These are phyloP conservation scores for Meloe dianella DNA, from an alignment of 2,888 invertebrate genomes.

Conservation along the genomic window DNA sequence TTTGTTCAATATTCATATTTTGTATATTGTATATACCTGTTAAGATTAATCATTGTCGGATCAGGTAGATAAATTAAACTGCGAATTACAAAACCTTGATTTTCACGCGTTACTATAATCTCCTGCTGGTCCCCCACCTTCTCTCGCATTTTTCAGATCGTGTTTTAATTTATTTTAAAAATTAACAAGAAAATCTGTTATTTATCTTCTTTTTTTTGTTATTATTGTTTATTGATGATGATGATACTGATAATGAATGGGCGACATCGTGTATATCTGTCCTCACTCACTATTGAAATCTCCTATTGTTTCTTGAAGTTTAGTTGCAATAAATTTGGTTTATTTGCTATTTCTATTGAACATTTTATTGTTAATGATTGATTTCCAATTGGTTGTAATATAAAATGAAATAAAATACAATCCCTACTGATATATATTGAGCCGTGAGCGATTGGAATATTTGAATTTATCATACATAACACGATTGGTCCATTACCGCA, in stretches of 20 bases:
- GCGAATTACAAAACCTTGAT: not conserved
- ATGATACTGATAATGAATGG: constrained; percentile 23
- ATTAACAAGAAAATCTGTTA: not conserved
- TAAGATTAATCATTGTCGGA: not conserved
- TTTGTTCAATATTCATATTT: not conserved
- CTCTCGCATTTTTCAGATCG: not conserved
- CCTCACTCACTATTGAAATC: constrained; percentile 27
- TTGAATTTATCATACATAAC: constrained; percentile 37
- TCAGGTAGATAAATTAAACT: constrained; percentile 3
- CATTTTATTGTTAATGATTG: constrained; percentile 2
- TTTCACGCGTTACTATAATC: not conserved
- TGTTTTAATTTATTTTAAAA: not conserved
- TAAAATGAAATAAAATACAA: not conserved
- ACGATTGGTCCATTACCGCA: constrained; percentile 40
- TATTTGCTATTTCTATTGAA: not conserved
- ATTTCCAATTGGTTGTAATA: not conserved
- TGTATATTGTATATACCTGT: not conserved
- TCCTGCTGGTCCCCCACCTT: not conserved
- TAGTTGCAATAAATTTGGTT: not conserved
- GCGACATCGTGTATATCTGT: constrained; percentile 15
- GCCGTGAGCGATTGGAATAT: constrained; percentile 39
- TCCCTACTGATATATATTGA: not conserved
- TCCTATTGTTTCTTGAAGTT: not conserved
- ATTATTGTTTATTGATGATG: constrained; percentile 16
- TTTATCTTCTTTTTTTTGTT: constrained; percentile 13